Evolutionary conservation across 1,140 invertebrate species (phyloP).

Genomic region (Chelonus insularis): DNA sequence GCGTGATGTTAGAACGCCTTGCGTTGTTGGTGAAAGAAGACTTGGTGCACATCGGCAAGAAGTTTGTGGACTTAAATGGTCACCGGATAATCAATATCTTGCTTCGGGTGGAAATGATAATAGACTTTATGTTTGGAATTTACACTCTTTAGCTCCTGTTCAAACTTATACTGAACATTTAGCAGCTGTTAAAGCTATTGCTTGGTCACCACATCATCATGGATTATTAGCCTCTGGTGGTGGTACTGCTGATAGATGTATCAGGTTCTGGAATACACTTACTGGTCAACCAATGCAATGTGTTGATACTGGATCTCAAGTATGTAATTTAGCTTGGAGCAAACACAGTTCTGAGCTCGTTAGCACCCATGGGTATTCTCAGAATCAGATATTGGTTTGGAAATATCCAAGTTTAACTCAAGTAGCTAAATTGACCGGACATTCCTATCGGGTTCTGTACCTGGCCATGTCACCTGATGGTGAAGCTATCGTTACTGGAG

Average conservation of each 20-base stretch:
- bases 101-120: slow-evolving; percentile 99
- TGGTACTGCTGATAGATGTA: slow-evolving; percentile 97
- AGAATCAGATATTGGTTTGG: slow-evolving; percentile 99
- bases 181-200: slow-evolving; percentile 98
- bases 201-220: slow-evolving; percentile 99
- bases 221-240: slow-evolving; percentile 96
- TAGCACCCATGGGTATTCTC: slow-evolving; percentile 98
- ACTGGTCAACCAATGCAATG: slow-evolving; percentile 99
- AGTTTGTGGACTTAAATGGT: slow-evolving; percentile 99
- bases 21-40: slow-evolving; percentile 73
- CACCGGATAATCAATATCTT: slow-evolving; percentile 96
- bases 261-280: slow-evolving; percentile 98
- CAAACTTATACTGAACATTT: slow-evolving; percentile 98
- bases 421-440: slow-evolving; percentile 97
- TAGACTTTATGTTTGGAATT: slow-evolving; percentile 96
- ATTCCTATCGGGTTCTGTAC: slow-evolving; percentile 96
- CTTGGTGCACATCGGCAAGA: slow-evolving; percentile 95
- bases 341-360: slow-evolving; percentile 98
- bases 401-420: slow-evolving; percentile 97
- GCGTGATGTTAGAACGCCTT: slow-evolving; percentile 88
- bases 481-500: slow-evolving; percentile 98
- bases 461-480: slow-evolving; percentile 98
- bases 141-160: slow-evolving; percentile 83
- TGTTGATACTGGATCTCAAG: slow-evolving; percentile 97
- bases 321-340: slow-evolving; percentile 99